phyloP scores from a whole-genome alignment of 2,113 vertebrate species.

The Bungarus multicinctus region DNA sequence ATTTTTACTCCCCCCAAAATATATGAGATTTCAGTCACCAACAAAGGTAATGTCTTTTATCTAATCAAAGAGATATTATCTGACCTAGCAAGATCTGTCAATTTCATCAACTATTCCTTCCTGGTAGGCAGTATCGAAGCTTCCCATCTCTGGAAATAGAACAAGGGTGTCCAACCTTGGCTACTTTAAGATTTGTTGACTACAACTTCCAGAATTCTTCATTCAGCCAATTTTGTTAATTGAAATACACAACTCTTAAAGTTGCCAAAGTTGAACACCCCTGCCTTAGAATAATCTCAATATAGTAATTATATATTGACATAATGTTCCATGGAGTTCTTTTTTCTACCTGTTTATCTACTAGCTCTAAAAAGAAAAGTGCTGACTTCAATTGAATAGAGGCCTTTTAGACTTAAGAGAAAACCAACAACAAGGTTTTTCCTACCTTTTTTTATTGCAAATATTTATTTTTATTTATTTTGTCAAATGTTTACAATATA shows the following conservation, averaged over 20 bases:
- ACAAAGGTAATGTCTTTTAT: background rate
- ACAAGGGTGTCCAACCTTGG: background rate
- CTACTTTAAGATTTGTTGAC: background rate
- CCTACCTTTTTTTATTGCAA: background rate
- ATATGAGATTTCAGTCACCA: background rate
- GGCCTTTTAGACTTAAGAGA: background rate
- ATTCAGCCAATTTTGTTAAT: background rate
- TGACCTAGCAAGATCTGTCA: background rate
- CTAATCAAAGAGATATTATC: background rate
- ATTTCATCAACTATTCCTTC: background rate
- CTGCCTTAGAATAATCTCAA: background rate
- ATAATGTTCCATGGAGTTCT: background rate
- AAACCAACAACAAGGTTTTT: background rate
- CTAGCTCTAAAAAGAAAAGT: background rate
- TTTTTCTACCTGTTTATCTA: background rate
- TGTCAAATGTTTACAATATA: too few relatives aligned
- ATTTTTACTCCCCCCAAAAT: background rate
- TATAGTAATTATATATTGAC: background rate
- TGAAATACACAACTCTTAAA: background rate
- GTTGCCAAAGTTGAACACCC: background rate
- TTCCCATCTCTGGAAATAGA: background rate
- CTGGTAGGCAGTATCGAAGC: background rate
- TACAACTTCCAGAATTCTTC: background rate
- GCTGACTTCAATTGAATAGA: background rate
- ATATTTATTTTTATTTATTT: too few relatives aligned